These are phyloP conservation scores for Ascidia mentula DNA, from an alignment of 23 tunicate genomes.

Conservation along the genomic window DNA sequence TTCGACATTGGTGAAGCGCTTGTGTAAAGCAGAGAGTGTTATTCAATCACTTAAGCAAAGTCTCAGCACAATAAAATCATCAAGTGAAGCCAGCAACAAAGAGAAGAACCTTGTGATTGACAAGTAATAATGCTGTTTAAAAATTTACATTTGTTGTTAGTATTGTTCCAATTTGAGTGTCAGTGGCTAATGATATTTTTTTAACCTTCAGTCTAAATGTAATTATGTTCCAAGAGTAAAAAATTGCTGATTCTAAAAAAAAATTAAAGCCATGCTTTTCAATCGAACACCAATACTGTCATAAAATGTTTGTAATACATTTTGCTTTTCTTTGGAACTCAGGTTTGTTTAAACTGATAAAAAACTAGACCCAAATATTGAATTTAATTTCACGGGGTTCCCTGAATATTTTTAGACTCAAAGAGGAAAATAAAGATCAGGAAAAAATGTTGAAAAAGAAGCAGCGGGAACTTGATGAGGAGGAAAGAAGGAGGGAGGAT, in stretches of 20 bases:
- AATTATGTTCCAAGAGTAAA: no score
- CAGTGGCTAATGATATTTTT: no score
- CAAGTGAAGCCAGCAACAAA: constrained; percentile 52
- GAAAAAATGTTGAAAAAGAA: constrained; percentile 38
- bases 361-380: neutral
- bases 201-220: no score
- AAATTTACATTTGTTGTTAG: no score
- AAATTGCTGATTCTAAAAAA: no score
- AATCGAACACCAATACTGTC: no score
- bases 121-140: constrained; percentile 62
- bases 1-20: constrained; percentile 51
- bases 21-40: constrained; percentile 84
- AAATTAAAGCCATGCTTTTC: no score
- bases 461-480: constrained; percentile 30
- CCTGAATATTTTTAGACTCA: constrained; percentile 45
- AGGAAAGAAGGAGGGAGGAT: constrained; percentile 37
- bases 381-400: neutral
- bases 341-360: neutral
- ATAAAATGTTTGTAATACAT: no score
- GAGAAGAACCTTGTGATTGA: constrained; percentile 76
- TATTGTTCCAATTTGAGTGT: no score
- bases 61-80: constrained; percentile 53
- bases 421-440: constrained; percentile 56
- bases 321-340: neutral
- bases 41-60: constrained; percentile 70